phyloP scores from a whole-genome alignment of 1,140 invertebrate species.

The Drosophila nigromelanica region DNA sequence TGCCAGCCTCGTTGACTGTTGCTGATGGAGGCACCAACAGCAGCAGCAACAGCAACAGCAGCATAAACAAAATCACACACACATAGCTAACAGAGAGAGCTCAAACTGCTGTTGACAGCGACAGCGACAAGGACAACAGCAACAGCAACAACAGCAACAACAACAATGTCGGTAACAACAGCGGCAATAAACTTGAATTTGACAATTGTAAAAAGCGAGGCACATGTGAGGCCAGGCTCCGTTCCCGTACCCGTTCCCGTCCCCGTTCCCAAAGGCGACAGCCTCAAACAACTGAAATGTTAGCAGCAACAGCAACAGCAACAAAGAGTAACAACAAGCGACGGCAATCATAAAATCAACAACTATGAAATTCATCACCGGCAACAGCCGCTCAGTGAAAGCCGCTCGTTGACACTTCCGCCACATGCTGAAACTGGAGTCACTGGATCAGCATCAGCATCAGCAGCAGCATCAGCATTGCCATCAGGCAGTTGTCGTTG shows the following conservation, averaged over 20 bases:
- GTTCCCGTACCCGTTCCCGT: neutral
- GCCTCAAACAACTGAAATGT: slow-evolving; percentile 15
- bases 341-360: slow-evolving; percentile 83
- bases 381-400: slow-evolving; percentile 61
- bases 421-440: slow-evolving; percentile 59
- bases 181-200: slow-evolving; percentile 73
- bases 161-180: slow-evolving; percentile 44
- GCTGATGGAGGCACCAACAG: slow-evolving; percentile 35
- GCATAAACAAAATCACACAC: slow-evolving; percentile 37
- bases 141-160: slow-evolving; percentile 48
- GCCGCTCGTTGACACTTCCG: slow-evolving; percentile 74
- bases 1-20: slow-evolving; percentile 25
- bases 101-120: slow-evolving; percentile 61
- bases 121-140: slow-evolving; percentile 59
- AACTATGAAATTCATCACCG: slow-evolving; percentile 83
- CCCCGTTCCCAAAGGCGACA: slow-evolving; percentile 9
- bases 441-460: slow-evolving; percentile 51
- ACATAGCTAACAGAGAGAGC: slow-evolving; percentile 40
- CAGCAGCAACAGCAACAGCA: slow-evolving; percentile 14
- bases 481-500: slow-evolving; percentile 44
- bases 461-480: slow-evolving; percentile 5
- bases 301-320: slow-evolving; percentile 21
- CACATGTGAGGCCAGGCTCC: slow-evolving; percentile 35
- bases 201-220: slow-evolving; percentile 70
- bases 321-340: slow-evolving; percentile 36